These are phyloP conservation scores for Hydrozoanthus tunicans DNA, from an alignment of 64 coral and sea anemone genomes.

Conservation along the genomic window DNA sequence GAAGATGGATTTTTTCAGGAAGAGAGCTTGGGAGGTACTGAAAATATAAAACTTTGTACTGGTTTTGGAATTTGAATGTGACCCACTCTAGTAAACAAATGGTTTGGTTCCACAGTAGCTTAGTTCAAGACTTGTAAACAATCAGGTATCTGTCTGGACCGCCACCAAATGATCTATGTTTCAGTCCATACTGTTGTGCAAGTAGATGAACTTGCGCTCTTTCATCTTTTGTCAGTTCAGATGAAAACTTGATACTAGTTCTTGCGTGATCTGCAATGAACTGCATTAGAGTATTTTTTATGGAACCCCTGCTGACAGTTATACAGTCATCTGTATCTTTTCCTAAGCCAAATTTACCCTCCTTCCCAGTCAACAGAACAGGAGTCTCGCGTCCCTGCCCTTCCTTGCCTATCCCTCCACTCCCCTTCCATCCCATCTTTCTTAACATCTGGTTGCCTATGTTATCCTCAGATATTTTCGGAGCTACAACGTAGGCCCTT, in stretches of 20 bases:
- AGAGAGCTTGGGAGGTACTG: no score
- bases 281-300: constrained; percentile 66
- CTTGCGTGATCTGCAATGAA: constrained; percentile 68
- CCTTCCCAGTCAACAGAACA: constrained; percentile 64
- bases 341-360: constrained; percentile 82
- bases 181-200: constrained; percentile 63
- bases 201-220: constrained; percentile 71
- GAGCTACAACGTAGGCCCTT: constrained; percentile 66
- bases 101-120: no score
- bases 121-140: constrained; percentile 58
- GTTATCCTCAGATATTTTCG: constrained; percentile 80
- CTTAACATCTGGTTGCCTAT: constrained; percentile 86
- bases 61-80: no score
- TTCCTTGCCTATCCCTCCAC: constrained; percentile 76
- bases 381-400: constrained; percentile 81
- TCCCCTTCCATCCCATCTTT: constrained; percentile 95
- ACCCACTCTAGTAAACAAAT: no score
- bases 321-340: neutral
- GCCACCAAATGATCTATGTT: constrained; percentile 72
- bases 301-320: constrained; percentile 41
- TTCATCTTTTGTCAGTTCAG: constrained; percentile 80
- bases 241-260: constrained; percentile 80
- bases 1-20: no score
- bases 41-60: no score
- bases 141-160: constrained; percentile 85